Conservation (phyloP, 2,888 invertebrate species). For the Plagodis dolabraria region DNA sequence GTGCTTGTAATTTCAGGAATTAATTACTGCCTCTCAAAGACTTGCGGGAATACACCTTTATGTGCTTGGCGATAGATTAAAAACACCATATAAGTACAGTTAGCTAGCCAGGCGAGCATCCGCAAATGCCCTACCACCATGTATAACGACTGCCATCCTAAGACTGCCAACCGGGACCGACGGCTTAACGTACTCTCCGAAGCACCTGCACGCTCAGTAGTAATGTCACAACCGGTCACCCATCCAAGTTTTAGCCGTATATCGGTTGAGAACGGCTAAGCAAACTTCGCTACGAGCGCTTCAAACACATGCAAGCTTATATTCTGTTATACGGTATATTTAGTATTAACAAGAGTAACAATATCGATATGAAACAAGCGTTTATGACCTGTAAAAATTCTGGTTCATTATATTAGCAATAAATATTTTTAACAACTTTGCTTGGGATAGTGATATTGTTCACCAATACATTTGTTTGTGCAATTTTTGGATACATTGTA, state of each 20-base stretch:
- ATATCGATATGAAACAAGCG: constrained; percentile 30
- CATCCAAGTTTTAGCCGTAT: not conserved
- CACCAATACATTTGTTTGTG: constrained; percentile 22
- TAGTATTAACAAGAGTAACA: constrained; percentile 8
- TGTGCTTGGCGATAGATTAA: too few relatives aligned
- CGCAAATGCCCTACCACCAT: too few relatives aligned
- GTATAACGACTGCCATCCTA: too few relatives aligned
- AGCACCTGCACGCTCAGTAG: too few relatives aligned
- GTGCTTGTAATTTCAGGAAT: too few relatives aligned
- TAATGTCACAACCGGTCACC: not conserved
- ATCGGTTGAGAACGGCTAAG: too few relatives aligned
- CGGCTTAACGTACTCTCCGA: too few relatives aligned
- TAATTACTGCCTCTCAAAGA: too few relatives aligned
- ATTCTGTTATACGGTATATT: constrained; percentile 1
- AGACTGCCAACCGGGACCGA: too few relatives aligned
- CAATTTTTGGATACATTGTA: constrained; percentile 11
- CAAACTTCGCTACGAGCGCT: not conserved
- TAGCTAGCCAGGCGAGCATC: too few relatives aligned
- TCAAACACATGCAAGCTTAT: not conserved
- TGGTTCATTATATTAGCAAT: constrained; percentile 70
- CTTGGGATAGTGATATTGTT: constrained; percentile 40
- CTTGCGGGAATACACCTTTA: not conserved
- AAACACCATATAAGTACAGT: too few relatives aligned
- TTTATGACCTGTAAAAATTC: constrained; percentile 52
- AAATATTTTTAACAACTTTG: constrained; percentile 59